Conservation (phyloP, 2,888 invertebrate genomes). For the Mantis religiosa region DNA sequence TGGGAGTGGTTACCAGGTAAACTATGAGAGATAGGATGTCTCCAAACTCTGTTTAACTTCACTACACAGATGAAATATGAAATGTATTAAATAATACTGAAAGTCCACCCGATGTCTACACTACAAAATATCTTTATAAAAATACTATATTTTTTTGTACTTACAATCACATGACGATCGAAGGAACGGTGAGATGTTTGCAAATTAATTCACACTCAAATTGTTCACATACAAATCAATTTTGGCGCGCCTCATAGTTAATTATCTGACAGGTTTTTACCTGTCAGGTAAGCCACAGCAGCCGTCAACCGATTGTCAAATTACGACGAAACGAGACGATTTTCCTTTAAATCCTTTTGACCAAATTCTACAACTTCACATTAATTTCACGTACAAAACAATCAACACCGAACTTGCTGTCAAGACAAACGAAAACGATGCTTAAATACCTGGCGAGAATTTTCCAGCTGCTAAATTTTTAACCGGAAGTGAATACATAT, state of each 20-base stretch:
- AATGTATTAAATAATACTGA: no score
- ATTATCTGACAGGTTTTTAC: not conserved
- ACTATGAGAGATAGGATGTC: not conserved
- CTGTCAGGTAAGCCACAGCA: not conserved
- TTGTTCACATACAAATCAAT: not conserved
- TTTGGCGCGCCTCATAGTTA: not conserved
- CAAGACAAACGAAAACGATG: not conserved
- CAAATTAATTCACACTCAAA: not conserved
- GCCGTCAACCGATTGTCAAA: not conserved
- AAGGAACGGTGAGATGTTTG: not conserved
- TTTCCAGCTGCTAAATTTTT: not conserved
- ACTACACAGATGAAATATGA: no score
- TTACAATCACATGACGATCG: not conserved
- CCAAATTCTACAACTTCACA: not conserved
- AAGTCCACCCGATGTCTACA: no score
- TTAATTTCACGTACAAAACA: not conserved
- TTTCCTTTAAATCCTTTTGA: not conserved
- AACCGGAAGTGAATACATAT: not conserved
- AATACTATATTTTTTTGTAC: not conserved
- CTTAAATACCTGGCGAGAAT: not conserved
- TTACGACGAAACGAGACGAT: not conserved
- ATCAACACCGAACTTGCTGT: not conserved
- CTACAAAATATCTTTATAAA: no score
- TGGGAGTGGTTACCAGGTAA: not conserved
- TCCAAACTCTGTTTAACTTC: no score